phyloP scores from a whole-genome alignment of 1,140 invertebrate species.

The Ephestia elutella region DNA sequence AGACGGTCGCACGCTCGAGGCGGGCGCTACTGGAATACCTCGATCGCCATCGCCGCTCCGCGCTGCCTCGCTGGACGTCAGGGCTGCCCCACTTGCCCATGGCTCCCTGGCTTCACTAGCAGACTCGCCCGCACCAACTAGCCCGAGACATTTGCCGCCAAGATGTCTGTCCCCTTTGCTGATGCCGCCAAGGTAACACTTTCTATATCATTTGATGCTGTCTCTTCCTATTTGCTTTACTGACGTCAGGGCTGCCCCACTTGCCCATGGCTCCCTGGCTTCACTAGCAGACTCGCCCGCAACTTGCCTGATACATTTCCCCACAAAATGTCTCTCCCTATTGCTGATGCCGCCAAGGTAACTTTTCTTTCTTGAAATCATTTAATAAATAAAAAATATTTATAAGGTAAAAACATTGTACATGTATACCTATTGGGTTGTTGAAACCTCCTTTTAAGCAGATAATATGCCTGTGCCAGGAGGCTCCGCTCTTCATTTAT shows the following conservation, averaged over 20 bases:
- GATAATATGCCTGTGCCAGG: too few relatives aligned
- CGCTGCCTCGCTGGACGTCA: slow-evolving; percentile 82
- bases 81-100: slow-evolving; percentile 76
- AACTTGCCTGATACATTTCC: slow-evolving; percentile 68
- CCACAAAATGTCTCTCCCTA: slow-evolving; percentile 80
- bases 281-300: slow-evolving; percentile 73
- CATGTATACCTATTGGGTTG: too few relatives aligned
- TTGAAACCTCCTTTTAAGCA: too few relatives aligned
- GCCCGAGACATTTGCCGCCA: slow-evolving; percentile 67
- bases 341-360: slow-evolving; percentile 80
- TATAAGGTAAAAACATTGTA: too few relatives aligned
- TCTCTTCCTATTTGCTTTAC: too few relatives aligned
- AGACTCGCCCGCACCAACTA: slow-evolving; percentile 70
- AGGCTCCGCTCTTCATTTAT: too few relatives aligned
- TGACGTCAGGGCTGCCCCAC: slow-evolving; percentile 79
- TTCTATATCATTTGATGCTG: not conserved
- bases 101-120: slow-evolving; percentile 76
- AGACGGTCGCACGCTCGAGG: slow-evolving; percentile 80
- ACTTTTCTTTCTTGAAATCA: slow-evolving; percentile 4
- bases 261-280: slow-evolving; percentile 76
- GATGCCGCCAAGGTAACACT: slow-evolving; percentile 76
- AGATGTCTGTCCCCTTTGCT: slow-evolving; percentile 82
- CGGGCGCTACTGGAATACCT: slow-evolving; percentile 75
- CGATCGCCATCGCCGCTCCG: slow-evolving; percentile 84
- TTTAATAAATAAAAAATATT: too few relatives aligned